Percentiles rank a stretch among this genome's conserved stretches.
phyloP scores from a whole-genome alignment of 2,888 invertebrate genomes.

The Stenodera caucasica region DNA sequence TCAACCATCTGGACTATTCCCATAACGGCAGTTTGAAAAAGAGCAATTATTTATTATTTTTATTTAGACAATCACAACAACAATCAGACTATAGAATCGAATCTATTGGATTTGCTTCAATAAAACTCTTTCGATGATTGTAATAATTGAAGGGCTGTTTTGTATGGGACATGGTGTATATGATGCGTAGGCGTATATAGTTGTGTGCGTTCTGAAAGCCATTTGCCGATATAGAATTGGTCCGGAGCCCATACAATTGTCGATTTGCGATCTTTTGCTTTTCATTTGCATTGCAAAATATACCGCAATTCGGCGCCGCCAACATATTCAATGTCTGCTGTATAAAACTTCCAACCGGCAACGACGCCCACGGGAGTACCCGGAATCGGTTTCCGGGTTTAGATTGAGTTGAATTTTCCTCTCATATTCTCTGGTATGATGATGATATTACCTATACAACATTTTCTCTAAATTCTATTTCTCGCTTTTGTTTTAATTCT shows the following conservation, averaged over 20 bases:
- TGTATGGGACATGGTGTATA: neutral
- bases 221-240: conserved; percentile 52
- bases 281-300: conserved; percentile 57
- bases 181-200: neutral
- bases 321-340: conserved; percentile 43
- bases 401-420: conserved; percentile 56
- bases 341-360: conserved; percentile 52
- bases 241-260: conserved; percentile 53
- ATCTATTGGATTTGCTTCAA: too few relatives aligned
- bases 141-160: too few relatives aligned
- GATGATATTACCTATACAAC: conserved; percentile 52
- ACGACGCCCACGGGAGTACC: conserved; percentile 52
- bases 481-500: conserved; percentile 49
- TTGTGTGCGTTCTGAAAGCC: conserved; percentile 46
- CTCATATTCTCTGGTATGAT: conserved; percentile 49
- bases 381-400: conserved; percentile 57
- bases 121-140: too few relatives aligned
- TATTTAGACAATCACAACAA: too few relatives aligned
- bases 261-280: conserved; percentile 57
- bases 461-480: too few relatives aligned
- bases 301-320: conserved; percentile 52
- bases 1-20: conserved; percentile 20
- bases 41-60: neutral
- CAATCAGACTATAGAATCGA: too few relatives aligned
- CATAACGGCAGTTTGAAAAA: conserved; percentile 4